Evolutionary conservation across 2,113 vertebrate species (phyloP).

Genomic region (Pao palembangensis): DNA sequence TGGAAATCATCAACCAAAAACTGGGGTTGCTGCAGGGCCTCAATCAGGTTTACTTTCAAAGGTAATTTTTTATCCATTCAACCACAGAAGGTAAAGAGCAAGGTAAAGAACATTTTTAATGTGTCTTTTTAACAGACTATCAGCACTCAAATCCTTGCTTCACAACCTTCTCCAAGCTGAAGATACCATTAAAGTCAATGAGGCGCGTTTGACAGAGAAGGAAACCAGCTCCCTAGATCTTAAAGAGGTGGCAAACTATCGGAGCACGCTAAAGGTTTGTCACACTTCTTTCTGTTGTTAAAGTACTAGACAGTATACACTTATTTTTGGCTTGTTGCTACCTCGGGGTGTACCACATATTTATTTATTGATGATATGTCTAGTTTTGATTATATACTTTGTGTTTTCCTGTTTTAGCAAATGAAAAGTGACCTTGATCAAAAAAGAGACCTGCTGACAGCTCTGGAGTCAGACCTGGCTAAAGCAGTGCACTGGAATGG

Average conservation of each 20-base stretch:
- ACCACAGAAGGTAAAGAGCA: neutral
- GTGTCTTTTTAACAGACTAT: slow-evolving; percentile 74
- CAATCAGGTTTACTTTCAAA: slow-evolving; percentile 83
- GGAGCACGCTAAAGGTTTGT: slow-evolving; percentile 83
- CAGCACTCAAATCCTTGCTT: slow-evolving; percentile 77
- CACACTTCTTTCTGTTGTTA: neutral
- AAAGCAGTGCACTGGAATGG: slow-evolving; percentile 81
- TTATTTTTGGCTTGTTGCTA: too few species aligned
- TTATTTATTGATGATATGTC: neutral
- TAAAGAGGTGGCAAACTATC: slow-evolving; percentile 84
- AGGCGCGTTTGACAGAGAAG: slow-evolving; percentile 92
- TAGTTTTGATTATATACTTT: neutral
- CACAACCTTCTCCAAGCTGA: slow-evolving; percentile 83
- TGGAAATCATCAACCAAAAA: slow-evolving; percentile 85
- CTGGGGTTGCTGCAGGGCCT: slow-evolving; percentile 85
- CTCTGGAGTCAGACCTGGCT: slow-evolving; percentile 83
- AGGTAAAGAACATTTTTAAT: neutral
- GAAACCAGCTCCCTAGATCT: slow-evolving; percentile 88
- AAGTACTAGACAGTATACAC: neutral
- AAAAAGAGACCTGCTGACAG: slow-evolving; percentile 82
- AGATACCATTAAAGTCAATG: slow-evolving; percentile 89
- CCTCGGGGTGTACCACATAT: too few species aligned
- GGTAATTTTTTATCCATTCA: slow-evolving; percentile 65
- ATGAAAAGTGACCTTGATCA: slow-evolving; percentile 88
- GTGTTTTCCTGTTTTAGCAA: slow-evolving; percentile 71